Evolutionary conservation across 2,797 vertebrate species (phyloP).

Genomic region (Myotis daubentonii): DNA sequence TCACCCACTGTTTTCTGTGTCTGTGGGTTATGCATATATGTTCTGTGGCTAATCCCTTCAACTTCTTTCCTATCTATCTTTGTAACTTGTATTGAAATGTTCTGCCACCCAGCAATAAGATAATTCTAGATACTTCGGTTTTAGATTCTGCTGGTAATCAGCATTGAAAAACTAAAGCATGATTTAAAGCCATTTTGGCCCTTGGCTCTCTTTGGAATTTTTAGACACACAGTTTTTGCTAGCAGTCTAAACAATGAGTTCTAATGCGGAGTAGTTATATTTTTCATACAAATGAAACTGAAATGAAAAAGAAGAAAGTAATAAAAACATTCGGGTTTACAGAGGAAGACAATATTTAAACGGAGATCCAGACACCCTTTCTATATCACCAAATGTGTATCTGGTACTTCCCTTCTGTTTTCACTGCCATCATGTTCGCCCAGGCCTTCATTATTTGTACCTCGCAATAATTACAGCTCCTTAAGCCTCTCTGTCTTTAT

Average conservation of each 20-base stretch:
- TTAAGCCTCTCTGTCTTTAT: neutral
- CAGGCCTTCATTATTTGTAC: neutral
- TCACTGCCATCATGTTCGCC: neutral
- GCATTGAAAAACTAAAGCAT: neutral
- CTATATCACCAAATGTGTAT: neutral
- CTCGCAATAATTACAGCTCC: neutral
- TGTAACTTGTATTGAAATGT: slow-evolving; percentile 35
- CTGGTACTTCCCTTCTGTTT: neutral
- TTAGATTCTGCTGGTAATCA: neutral
- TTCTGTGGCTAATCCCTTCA: neutral
- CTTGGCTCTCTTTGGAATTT: neutral
- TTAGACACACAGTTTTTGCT: neutral
- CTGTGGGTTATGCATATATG: neutral
- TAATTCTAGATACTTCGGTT: neutral
- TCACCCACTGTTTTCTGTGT: neutral
- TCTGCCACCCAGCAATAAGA: neutral
- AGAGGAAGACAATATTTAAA: slow-evolving; percentile 22
- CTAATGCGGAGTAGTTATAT: neutral
- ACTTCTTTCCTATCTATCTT: neutral
- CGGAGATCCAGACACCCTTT: neutral
- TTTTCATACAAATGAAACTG: slow-evolving; percentile 52
- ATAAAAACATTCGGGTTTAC: slow-evolving; percentile 28
- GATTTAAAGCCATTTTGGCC: neutral
- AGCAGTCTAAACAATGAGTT: slow-evolving; percentile 1
- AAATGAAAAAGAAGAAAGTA: neutral